A percentile compares a stretch with the other conserved stretches of the same genome.
phyloP scores from a whole-genome alignment of 2,797 vertebrate species.

The Pteropus rufus region DNA sequence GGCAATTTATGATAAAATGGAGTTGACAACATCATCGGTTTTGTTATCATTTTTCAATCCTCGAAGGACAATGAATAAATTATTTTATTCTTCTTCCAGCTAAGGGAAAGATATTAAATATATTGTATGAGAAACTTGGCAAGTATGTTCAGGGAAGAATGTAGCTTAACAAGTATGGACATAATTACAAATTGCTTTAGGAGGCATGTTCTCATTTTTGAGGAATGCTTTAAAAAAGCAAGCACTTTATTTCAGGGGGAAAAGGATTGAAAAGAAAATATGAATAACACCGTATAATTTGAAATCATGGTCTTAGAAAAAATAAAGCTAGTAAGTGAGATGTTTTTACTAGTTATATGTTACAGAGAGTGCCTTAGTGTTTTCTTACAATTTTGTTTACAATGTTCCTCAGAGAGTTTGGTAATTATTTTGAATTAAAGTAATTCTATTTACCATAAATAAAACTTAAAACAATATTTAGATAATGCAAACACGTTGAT shows the following conservation, averaged over 20 bases:
- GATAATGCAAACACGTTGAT: not conserved
- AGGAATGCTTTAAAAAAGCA: constrained; percentile 59
- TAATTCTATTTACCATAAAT: not conserved
- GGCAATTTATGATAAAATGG: constrained; percentile 47
- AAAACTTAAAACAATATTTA: not conserved
- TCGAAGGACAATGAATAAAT: constrained; percentile 53
- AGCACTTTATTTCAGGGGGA: constrained; percentile 3
- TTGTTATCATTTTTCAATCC: constrained; percentile 52
- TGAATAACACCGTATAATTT: not conserved
- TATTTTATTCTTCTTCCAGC: constrained; percentile 31
- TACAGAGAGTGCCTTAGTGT: not conserved
- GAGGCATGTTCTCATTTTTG: constrained; percentile 19
- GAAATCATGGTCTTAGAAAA: not conserved
- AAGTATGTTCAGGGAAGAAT: not conserved
- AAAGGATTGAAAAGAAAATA: constrained; percentile 28
- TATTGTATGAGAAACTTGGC: constrained; percentile 41
- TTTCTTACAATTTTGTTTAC: not conserved
- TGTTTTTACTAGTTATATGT: not conserved
- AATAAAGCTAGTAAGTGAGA: not conserved
- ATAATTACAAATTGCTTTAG: not conserved
- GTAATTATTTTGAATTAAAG: not conserved
- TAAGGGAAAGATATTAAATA: constrained; percentile 36
- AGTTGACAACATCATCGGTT: constrained; percentile 38
- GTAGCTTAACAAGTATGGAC: not conserved
- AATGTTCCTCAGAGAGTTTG: not conserved